Percentiles rank a stretch among this genome's conserved stretches.
Conservation (phyloP, 2,888 invertebrate genomes). For the Mantis religiosa region DNA sequence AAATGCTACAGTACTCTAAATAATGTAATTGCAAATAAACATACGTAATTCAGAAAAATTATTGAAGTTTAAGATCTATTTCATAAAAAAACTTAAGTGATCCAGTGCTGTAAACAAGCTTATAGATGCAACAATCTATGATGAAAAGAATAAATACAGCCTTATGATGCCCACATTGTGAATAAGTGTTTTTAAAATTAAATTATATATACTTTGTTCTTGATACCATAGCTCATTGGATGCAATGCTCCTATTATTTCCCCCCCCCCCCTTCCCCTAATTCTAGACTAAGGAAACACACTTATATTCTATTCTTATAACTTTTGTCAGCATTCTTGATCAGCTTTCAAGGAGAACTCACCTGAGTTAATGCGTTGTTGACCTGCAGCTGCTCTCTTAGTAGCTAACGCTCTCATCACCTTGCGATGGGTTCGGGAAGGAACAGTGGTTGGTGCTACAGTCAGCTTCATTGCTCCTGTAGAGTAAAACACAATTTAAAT, state of each 20-base stretch:
- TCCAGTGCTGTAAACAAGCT: too few relatives aligned
- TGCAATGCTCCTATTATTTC: not conserved
- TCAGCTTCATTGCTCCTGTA: slow-evolving; percentile 69
- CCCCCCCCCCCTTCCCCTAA: not conserved
- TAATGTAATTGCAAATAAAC: too few relatives aligned
- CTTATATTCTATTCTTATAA: not conserved
- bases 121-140: too few relatives aligned
- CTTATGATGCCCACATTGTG: too few relatives aligned
- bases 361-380: slow-evolving; percentile 13
- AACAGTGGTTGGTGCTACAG: slow-evolving; percentile 59
- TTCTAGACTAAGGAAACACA: not conserved
- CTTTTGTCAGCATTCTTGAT: not conserved
- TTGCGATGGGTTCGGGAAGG: slow-evolving; percentile 63
- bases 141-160: too few relatives aligned
- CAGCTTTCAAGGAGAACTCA: slow-evolving; percentile 9
- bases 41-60: too few relatives aligned
- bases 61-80: too few relatives aligned
- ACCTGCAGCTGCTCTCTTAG: slow-evolving; percentile 37
- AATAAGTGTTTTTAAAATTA: too few relatives aligned
- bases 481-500: slow-evolving; percentile 23
- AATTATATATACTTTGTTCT: not conserved
- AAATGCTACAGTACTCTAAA: too few relatives aligned
- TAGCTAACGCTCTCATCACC: slow-evolving; percentile 47
- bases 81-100: too few relatives aligned
- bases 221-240: not conserved